These are phyloP conservation scores for Imbricaverruca yamaguchii DNA, from an alignment of 2,888 invertebrate genomes.

Conservation along the genomic window DNA sequence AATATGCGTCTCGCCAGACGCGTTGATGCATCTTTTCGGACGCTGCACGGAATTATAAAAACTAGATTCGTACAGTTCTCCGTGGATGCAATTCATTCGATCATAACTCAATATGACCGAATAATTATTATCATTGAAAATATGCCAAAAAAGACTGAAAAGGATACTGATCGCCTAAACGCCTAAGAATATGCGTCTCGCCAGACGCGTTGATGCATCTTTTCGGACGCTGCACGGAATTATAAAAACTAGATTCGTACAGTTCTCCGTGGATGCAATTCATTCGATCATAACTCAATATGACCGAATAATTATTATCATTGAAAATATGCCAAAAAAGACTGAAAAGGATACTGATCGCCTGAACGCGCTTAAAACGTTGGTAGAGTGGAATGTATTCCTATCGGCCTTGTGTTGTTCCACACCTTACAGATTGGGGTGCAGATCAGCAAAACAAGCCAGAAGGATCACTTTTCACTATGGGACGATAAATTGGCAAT, in stretches of 20 bases:
- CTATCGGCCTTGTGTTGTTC: not conserved
- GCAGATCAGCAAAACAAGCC: not conserved
- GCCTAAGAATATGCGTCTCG: not conserved
- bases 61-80: not conserved
- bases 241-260: not conserved
- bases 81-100: too few relatives aligned
- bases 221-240: not conserved
- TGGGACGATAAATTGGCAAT: not conserved
- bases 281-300: too few relatives aligned
- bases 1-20: not conserved
- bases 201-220: not conserved
- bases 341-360: too few relatives aligned
- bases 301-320: not conserved
- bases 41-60: not conserved
- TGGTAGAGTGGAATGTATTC: not conserved
- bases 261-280: too few relatives aligned
- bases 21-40: not conserved
- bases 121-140: not conserved
- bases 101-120: too few relatives aligned
- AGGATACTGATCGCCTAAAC: too few relatives aligned
- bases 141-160: too few relatives aligned
- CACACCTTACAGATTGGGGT: not conserved
- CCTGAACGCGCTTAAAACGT: too few relatives aligned
- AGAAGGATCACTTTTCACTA: not conserved
- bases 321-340: not conserved